Percentiles rank a stretch among this genome's conserved stretches.
These are phyloP conservation scores for Bombus difficillimus DNA, from an alignment of 1,140 invertebrate species.

Conservation along the genomic window DNA sequence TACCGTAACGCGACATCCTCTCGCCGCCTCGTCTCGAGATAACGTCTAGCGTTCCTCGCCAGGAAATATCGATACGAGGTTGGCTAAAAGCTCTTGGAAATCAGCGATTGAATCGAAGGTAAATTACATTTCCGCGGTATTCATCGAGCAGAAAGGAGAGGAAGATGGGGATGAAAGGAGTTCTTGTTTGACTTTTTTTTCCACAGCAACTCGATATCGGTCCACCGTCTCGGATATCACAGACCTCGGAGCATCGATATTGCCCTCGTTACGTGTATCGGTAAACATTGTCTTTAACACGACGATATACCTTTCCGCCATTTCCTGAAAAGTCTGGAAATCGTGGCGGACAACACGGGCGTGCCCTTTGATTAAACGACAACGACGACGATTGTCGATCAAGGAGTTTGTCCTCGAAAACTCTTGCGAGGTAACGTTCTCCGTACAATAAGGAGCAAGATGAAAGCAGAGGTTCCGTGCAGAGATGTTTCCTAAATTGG, in stretches of 20 bases:
- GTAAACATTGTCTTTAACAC: constrained; percentile 52
- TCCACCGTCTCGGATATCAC: constrained; percentile 25
- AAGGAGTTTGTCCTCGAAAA: no score
- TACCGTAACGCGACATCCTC: background rate
- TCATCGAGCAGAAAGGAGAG: background rate
- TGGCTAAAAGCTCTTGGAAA: constrained; percentile 8
- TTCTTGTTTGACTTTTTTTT: constrained; percentile 57
- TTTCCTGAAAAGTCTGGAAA: background rate
- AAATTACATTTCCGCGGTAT: constrained; percentile 3
- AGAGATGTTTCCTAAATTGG: constrained; percentile 5
- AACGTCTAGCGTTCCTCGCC: background rate
- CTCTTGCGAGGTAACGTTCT: background rate
- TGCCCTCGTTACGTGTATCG: constrained; percentile 38
- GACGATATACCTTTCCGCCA: constrained; percentile 30
- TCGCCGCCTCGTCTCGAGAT: background rate
- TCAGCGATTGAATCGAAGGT: background rate
- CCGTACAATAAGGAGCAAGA: background rate
- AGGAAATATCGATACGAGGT: constrained; percentile 2
- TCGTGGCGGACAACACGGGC: background rate
- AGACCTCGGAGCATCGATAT: constrained; percentile 37
- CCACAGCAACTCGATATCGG: constrained; percentile 48
- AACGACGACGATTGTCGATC: background rate
- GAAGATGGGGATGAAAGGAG: background rate
- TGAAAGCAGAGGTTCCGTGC: background rate
- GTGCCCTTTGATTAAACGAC: background rate